Percentiles rank a stretch among this genome's conserved stretches.
Conservation (phyloP, 92 coral and sea anemone species). For the Zoanthus solanderi region DNA sequence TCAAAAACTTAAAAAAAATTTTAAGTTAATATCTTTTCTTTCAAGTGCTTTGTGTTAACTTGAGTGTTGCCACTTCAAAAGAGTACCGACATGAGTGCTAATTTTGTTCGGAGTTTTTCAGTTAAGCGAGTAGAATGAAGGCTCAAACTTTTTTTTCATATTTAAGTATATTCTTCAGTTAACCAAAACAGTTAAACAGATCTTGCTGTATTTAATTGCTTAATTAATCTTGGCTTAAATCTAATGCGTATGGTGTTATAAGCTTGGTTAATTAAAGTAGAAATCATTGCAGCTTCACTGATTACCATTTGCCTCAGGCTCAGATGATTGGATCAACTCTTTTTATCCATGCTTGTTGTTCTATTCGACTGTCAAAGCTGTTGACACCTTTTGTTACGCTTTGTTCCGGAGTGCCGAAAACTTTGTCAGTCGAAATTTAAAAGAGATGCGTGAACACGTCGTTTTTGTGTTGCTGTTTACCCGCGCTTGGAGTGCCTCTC, state of each 20-base stretch:
- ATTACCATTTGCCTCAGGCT: conserved; percentile 26
- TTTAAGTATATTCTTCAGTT: background rate
- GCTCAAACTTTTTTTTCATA: background rate
- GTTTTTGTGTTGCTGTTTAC: conserved; percentile 26
- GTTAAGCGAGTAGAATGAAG: background rate
- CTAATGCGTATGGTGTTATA: conserved; percentile 28
- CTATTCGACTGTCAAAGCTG: conserved; percentile 41
- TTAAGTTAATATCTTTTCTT: background rate
- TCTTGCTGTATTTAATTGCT: conserved; percentile 32
- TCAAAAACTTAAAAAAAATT: background rate
- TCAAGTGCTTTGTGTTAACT: conserved; percentile 34
- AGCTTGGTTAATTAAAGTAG: conserved; percentile 29
- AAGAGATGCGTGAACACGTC: conserved; percentile 24
- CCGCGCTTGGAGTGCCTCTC: conserved; percentile 27
- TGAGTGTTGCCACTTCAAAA: conserved; percentile 46
- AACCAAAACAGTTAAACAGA: conserved; percentile 3
- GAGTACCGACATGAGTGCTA: conserved; percentile 29
- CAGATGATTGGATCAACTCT: conserved; percentile 33
- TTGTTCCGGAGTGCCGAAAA: conserved; percentile 40
- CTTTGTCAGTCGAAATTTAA: conserved; percentile 29
- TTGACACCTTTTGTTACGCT: conserved; percentile 48
- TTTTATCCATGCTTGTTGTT: conserved; percentile 36
- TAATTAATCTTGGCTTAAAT: conserved; percentile 34
- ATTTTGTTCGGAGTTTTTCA: background rate
- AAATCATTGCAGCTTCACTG: conserved; percentile 26